Percentiles rank a stretch among this genome's conserved stretches.
Evolutionary conservation across 1,140 invertebrate genomes (phyloP).

Genomic region (Drosophila seguyi): DNA sequence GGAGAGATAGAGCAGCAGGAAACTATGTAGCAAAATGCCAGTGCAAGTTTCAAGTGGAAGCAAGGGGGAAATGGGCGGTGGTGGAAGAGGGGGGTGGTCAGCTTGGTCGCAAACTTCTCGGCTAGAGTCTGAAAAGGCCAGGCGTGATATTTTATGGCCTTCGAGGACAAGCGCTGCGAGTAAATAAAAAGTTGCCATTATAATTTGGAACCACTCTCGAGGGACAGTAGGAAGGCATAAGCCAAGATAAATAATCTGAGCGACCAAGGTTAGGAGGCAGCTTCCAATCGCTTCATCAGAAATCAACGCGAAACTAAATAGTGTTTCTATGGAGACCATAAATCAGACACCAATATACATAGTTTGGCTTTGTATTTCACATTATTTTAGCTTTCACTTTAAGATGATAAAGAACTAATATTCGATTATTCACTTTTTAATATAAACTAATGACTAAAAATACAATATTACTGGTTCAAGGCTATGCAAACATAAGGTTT

Average conservation of each 20-base stretch:
- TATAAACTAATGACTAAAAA: background rate
- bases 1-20: constrained; percentile 21
- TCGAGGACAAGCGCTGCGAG: constrained; percentile 50
- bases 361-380: background rate
- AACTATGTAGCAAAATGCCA: constrained; percentile 43
- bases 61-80: background rate
- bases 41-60: constrained; percentile 41
- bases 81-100: constrained; percentile 7
- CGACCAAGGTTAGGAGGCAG: background rate
- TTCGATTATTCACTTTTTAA: background rate
- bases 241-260: constrained; percentile 37
- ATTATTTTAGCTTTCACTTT: no score
- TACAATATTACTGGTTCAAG: background rate
- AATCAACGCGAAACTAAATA: background rate
- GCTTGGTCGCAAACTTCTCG: constrained; percentile 39
- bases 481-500: background rate
- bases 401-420: background rate
- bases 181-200: constrained; percentile 59
- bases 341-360: background rate
- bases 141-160: constrained; percentile 62
- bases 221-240: constrained; percentile 8
- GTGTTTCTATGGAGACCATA: no score
- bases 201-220: constrained; percentile 33
- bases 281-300: constrained; percentile 4
- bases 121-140: constrained; percentile 27